phyloP scores from a whole-genome alignment of 1,140 invertebrate species.

The Neodiprion fabricii region DNA sequence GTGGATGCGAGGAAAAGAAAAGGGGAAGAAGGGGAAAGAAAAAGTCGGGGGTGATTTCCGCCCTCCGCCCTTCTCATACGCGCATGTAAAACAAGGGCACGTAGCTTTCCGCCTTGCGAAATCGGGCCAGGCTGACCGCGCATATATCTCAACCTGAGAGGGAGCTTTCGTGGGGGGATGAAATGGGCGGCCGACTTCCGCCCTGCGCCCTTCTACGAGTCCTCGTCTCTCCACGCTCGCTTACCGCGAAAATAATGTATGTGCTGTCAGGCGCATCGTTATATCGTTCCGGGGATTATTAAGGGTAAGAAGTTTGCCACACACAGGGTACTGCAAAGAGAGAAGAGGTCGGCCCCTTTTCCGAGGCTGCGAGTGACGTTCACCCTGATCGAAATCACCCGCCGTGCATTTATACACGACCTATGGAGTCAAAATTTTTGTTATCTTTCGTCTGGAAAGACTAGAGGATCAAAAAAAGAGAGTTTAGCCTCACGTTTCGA shows the following conservation, averaged over 20 bases:
- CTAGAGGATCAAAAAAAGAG: too few relatives aligned
- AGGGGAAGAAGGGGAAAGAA: neutral
- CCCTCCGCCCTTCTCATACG: neutral
- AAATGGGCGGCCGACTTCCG: neutral
- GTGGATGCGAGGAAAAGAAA: neutral
- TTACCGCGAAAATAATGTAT: conserved; percentile 32
- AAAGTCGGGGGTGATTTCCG: neutral
- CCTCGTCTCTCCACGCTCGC: conserved; percentile 10
- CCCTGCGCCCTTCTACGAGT: neutral
- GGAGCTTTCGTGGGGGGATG: neutral
- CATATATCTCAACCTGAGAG: neutral
- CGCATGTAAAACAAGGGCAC: neutral
- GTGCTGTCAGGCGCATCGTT: conserved; percentile 37
- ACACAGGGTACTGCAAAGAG: neutral
- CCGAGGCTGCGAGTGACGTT: too few relatives aligned
- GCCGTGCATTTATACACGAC: too few relatives aligned
- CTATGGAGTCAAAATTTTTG: too few relatives aligned
- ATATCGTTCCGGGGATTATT: conserved; percentile 31
- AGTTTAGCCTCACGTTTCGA: too few relatives aligned
- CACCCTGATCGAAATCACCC: too few relatives aligned
- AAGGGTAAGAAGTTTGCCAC: conserved; percentile 13
- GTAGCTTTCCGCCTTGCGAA: neutral
- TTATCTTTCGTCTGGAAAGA: too few relatives aligned
- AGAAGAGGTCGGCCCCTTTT: neutral
- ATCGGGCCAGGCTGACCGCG: conserved; percentile 3